Conservation (phyloP, 2,113 vertebrate species). For the Numenius arquata region DNA sequence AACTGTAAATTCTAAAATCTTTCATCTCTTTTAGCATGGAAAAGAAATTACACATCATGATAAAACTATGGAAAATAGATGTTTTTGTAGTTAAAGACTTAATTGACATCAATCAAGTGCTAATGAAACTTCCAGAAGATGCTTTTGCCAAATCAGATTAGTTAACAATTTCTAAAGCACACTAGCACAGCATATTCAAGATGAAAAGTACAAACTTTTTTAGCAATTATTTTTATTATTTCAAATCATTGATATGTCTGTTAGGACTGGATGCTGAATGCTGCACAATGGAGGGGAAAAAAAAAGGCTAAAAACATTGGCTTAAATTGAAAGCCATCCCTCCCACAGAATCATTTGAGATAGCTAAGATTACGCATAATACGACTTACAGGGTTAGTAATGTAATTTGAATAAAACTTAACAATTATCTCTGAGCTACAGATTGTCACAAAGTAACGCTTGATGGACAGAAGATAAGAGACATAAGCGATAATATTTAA, state of each 20-base stretch:
- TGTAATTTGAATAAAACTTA: conserved; percentile 1
- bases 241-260: not conserved
- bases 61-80: not conserved
- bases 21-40: not conserved
- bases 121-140: not conserved
- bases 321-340: conserved; percentile 3
- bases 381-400: conserved; percentile 4
- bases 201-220: not conserved
- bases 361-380: not conserved
- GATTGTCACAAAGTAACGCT: not conserved
- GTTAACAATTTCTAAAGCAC: not conserved
- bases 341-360: conserved; percentile 35
- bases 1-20: not conserved
- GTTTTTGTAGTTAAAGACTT: not conserved
- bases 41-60: not conserved
- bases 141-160: not conserved
- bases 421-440: not conserved
- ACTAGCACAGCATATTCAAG: not conserved
- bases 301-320: not conserved
- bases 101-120: not conserved
- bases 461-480: conserved; percentile 1
- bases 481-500: conserved; percentile 21
- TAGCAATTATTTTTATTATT: not conserved
- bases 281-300: not conserved
- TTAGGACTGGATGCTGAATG: not conserved